Evolutionary conservation across 2,113 vertebrate species (phyloP).

Genomic region (Halichoeres trimaculatus): DNA sequence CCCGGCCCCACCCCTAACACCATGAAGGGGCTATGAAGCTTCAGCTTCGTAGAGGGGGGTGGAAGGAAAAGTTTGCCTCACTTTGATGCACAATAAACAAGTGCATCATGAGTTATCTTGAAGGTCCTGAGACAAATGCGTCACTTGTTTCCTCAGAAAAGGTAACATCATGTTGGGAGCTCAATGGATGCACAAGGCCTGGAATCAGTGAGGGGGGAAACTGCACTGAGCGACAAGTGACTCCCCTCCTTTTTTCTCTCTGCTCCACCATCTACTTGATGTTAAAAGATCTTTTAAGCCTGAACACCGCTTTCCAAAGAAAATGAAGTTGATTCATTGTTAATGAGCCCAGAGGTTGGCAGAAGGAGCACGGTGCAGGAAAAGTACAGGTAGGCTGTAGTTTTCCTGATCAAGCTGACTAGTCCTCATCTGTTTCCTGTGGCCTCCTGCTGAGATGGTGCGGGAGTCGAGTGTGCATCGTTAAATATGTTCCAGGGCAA

Average conservation of each 20-base stretch:
- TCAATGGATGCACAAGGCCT: conserved; percentile 60
- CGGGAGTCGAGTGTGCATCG: conserved; percentile 70
- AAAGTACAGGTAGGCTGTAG: conserved; percentile 60
- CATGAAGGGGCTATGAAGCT: conserved; percentile 73
- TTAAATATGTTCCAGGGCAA: conserved; percentile 77
- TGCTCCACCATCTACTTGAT: conserved; percentile 45
- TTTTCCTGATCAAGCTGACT: conserved; percentile 73
- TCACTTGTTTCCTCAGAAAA: conserved; percentile 61
- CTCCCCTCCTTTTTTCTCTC: conserved; percentile 52
- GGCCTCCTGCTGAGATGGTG: conserved; percentile 73
- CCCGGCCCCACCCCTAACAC: conserved; percentile 70
- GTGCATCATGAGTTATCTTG: conserved; percentile 74
- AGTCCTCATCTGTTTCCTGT: conserved; percentile 79
- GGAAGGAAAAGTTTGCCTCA: conserved; percentile 73
- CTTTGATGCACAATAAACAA: conserved; percentile 78
- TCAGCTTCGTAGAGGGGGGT: conserved; percentile 46
- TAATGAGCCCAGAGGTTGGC: conserved; percentile 73
- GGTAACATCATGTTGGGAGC: conserved; percentile 62
- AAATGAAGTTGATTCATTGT: conserved; percentile 76
- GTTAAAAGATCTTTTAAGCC: conserved; percentile 67
- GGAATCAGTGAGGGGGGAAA: conserved; percentile 55
- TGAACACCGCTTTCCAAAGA: conserved; percentile 59
- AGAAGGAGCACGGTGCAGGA: conserved; percentile 25
- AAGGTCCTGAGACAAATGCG: conserved; percentile 65
- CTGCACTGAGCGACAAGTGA: conserved; percentile 60